phyloP scores from a whole-genome alignment of 2,888 invertebrate species.

The Drosophila formosana region DNA sequence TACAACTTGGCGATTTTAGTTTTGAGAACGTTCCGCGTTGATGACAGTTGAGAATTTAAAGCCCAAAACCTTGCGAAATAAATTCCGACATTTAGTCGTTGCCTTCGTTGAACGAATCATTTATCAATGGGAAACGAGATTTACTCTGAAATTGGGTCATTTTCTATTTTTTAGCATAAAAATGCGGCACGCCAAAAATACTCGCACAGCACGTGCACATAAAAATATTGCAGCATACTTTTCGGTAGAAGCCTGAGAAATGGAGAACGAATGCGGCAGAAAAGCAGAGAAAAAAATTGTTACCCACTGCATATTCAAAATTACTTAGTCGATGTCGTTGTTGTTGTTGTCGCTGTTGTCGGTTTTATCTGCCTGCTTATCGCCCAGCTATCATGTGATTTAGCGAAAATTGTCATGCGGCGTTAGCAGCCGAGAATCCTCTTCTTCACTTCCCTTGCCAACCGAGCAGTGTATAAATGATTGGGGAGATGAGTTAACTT shows the following conservation, averaged over 20 bases:
- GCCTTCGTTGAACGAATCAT: slow-evolving; percentile 3
- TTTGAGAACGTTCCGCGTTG: not conserved
- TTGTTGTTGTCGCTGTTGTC: slow-evolving; percentile 30
- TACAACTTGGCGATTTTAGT: too few relatives aligned
- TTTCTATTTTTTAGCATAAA: slow-evolving; percentile 12
- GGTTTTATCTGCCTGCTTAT: slow-evolving; percentile 66
- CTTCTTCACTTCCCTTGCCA: not conserved
- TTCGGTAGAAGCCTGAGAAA: not conserved
- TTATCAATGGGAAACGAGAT: slow-evolving; percentile 16
- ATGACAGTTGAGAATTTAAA: not conserved
- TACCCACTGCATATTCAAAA: slow-evolving; percentile 26
- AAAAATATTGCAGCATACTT: slow-evolving; percentile 13
- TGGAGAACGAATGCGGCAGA: not conserved
- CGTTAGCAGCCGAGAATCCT: slow-evolving; percentile 26
- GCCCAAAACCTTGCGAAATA: slow-evolving; percentile 7
- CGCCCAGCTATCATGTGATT: slow-evolving; percentile 60
- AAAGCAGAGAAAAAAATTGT: not conserved
- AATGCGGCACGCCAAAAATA: slow-evolving; percentile 1
- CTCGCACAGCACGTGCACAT: slow-evolving; percentile 14
- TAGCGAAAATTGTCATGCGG: slow-evolving; percentile 58
- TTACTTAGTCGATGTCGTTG: slow-evolving; percentile 26
- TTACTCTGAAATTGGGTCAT: slow-evolving; percentile 19
- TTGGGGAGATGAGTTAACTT: slow-evolving; percentile 17
- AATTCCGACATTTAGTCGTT: slow-evolving; percentile 9
- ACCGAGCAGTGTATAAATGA: too few relatives aligned